Evolutionary conservation across 2,888 invertebrate genomes (phyloP), one percentile per base, ranked within the genome.

Genomic region (Dendrolimus pini): DNA sequence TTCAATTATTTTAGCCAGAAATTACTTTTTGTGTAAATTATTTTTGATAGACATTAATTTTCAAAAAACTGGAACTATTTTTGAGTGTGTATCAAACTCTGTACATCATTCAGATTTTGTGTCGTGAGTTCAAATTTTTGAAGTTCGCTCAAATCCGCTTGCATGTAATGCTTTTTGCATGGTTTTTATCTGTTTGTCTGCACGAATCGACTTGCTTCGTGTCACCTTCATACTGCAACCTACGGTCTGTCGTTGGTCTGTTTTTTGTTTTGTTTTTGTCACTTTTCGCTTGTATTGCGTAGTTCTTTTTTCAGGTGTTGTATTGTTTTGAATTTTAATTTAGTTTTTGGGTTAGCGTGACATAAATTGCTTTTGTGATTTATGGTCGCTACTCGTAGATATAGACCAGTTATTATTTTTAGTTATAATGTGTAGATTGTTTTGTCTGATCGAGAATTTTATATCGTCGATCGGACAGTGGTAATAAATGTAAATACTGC

Each of bases 141-240:
- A 68, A 73, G 68, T 75, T 76, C 74, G 78, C 69, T 62, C 62
- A 72, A 78, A 76, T 77, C 71, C 58, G 78, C 80, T 78, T 79
- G 80, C 83, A 81, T 79, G 80, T 61, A 62, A 73, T 72, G 87
- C 83, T 83, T 75, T 68, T 74, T 80, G 88, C 87, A 90, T 89
- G 83, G 74, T 65, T 68, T 61, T 72, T 74, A 75, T 74, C 62
- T 68, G 72, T 77, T 72, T 75, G 73, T 62, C 59, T 69, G 54
- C 67, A 81, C 80, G 73, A 85, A 83, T 72, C 69, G 73, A 79
- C 75, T 76, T 90, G 93, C 85, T 86, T 83, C 82, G 81, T 72
- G 76, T 83, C 86, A 85, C 81, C 69, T 74, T 75, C 82, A 83
- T 80, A 75, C 78, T 83, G 69, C 85, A 81, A 78, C 78, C 68